These are phyloP conservation scores for Harmothoe impar DNA, from an alignment of 2,888 invertebrate species.

Conservation along the genomic window DNA sequence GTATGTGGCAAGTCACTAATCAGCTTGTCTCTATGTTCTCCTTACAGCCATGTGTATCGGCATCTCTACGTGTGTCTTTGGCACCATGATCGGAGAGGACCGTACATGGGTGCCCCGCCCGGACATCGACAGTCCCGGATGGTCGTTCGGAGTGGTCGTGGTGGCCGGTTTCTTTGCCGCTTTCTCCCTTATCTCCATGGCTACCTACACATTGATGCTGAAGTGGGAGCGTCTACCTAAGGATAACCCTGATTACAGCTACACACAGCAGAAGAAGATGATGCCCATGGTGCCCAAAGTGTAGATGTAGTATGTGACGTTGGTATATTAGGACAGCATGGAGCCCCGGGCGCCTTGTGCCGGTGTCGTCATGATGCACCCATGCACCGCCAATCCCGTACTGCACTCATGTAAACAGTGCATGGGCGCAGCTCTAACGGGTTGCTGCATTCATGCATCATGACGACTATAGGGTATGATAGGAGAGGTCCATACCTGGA, in stretches of 20 bases:
- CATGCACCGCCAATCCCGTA: not conserved
- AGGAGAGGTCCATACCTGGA: no score
- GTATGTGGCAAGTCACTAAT: no score
- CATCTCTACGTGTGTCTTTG: constrained; percentile 70
- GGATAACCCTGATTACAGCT: constrained; percentile 56
- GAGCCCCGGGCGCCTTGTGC: no score
- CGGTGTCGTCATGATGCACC: not conserved
- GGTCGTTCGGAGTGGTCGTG: constrained; percentile 72
- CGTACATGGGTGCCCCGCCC: constrained; percentile 73
- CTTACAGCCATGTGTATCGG: constrained; percentile 68
- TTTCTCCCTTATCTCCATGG: constrained; percentile 70
- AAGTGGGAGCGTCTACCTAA: constrained; percentile 68
- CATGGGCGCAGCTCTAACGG: no score
- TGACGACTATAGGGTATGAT: no score
- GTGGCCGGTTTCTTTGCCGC: constrained; percentile 71
- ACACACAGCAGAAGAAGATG: constrained; percentile 41
- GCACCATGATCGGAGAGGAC: constrained; percentile 73
- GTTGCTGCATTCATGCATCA: no score
- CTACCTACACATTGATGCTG: constrained; percentile 69
- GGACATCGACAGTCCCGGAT: constrained; percentile 70
- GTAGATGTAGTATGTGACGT: not conserved
- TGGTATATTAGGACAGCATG: not conserved
- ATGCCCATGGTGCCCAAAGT: constrained; percentile 66
- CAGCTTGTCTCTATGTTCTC: not conserved
- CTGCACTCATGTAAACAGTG: no score